Evolutionary conservation across 2,888 invertebrate species (phyloP), one percentile per base, ranked within the genome.

Genomic region (Himalopsyche anomala): DNA sequence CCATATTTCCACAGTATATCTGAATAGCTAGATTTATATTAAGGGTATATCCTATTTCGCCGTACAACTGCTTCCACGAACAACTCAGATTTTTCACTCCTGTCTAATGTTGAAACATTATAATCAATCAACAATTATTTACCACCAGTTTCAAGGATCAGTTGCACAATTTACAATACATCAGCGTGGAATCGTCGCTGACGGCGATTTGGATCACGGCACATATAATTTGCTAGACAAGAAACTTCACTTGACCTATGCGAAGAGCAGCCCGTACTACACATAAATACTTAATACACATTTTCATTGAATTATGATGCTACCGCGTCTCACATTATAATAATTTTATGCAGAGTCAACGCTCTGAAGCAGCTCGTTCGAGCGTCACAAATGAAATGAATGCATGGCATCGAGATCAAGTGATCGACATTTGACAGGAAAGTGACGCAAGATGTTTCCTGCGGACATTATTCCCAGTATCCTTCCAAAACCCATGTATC

Each of bases 381-480:
- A 15, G 36, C 74, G 36, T 38, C 74, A 15, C 74, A 74, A 36
- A 38, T 62, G 36, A 11, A 74, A 74, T 74, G 28, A 74, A 74
- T 74, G 74, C 4, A 74, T 8, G 28, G 62, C 28, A 62, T 74
- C 19, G 74, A 74, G 74, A 74, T 74, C 28, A 74, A 74, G 74
- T 74, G 74, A 74, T 74, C 74, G 74, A 74, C 74, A 74, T 74
- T 74, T 36, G 74, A 28, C 69, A 69, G 69, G 5, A 69, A 69
- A 69, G 69, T 69, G 69, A 74, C 74, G 74, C 74, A 74, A 74
- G 74, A 74, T 74, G 74, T 74, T 74, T 74, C 74, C 74, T 74
- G 38, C 38, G 74, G 74, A 74, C 28, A 74, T 74, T 74, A 74
- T 74, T 74, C 74, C 74, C 36, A 74, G 74, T 19, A 74, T 74